phyloP scores from a whole-genome alignment of 2,888 invertebrate genomes.

The Carterocephalus palaemon region DNA sequence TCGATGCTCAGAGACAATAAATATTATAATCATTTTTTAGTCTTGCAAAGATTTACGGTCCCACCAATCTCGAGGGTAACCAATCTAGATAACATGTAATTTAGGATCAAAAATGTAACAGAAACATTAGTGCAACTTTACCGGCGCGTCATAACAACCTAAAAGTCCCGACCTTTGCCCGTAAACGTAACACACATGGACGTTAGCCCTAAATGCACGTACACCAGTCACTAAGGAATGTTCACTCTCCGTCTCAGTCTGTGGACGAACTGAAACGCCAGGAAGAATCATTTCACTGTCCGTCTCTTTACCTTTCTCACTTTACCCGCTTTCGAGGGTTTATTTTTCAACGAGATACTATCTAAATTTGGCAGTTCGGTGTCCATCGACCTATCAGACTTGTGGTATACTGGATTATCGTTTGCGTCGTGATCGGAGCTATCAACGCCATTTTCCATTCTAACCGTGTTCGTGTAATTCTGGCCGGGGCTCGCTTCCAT shows the following conservation, averaged over 20 bases:
- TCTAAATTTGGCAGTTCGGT: constrained; percentile 60
- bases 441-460: constrained; percentile 64
- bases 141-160: too few relatives aligned
- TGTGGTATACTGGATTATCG: constrained; percentile 48
- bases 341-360: constrained; percentile 58
- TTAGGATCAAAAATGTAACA: too few relatives aligned
- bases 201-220: constrained; percentile 60
- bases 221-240: constrained; percentile 67
- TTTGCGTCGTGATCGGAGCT: constrained; percentile 64
- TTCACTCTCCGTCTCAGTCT: constrained; percentile 50
- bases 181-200: too few relatives aligned
- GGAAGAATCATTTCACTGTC: constrained; percentile 73
- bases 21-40: too few relatives aligned
- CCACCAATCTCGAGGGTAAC: too few relatives aligned
- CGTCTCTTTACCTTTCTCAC: constrained; percentile 60
- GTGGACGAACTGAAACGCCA: constrained; percentile 67
- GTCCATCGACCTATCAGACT: constrained; percentile 35
- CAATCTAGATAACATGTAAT: too few relatives aligned
- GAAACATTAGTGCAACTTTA: too few relatives aligned
- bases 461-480: constrained; percentile 44
- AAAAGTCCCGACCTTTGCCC: too few relatives aligned
- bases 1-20: too few relatives aligned
- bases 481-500: constrained; percentile 47
- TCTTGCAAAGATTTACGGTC: too few relatives aligned
- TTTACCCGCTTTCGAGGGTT: constrained; percentile 53